Conservation (phyloP, 1,140 invertebrate species). For the Pogonomyrmex barbatus region DNA sequence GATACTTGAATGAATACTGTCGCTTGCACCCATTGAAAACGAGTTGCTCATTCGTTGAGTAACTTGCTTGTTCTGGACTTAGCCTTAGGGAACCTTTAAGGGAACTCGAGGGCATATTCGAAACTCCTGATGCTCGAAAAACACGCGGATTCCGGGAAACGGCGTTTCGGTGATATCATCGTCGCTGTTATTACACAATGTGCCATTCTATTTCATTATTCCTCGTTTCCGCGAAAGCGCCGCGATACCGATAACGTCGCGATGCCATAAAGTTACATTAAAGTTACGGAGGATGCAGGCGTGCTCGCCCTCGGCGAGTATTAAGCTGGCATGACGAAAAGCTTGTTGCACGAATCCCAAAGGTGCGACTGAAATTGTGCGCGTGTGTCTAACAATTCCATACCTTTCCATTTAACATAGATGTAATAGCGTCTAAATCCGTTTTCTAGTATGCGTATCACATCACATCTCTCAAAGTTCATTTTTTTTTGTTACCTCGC, state of each 20-base stretch:
- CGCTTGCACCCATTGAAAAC: not conserved
- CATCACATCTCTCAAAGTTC: not conserved
- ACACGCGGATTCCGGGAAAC: constrained; percentile 24
- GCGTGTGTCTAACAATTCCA: not conserved
- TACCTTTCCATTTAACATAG: not conserved
- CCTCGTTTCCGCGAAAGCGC: constrained; percentile 39
- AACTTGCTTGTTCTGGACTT: not conserved
- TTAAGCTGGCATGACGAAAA: not conserved
- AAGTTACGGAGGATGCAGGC: constrained; percentile 15
- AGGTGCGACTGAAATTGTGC: not conserved
- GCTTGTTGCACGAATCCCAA: not conserved
- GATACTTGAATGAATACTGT: not conserved
- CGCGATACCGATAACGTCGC: constrained; percentile 34
- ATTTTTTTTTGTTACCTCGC: no score
- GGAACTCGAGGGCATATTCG: not conserved
- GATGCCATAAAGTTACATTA: constrained; percentile 18
- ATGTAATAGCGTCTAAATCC: not conserved
- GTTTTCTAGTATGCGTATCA: not conserved
- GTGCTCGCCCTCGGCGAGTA: not conserved
- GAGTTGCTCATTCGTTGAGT: not conserved
- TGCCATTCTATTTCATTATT: constrained; percentile 51
- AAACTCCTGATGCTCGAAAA: constrained; percentile 1
- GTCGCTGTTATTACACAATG: constrained; percentile 50
- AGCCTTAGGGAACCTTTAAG: not conserved
- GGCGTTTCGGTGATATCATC: constrained; percentile 15